Percentiles rank a stretch among this genome's conserved stretches.
These are phyloP conservation scores for Anser brachyrhynchus DNA, from an alignment of 2,113 vertebrate genomes.

Conservation along the genomic window DNA sequence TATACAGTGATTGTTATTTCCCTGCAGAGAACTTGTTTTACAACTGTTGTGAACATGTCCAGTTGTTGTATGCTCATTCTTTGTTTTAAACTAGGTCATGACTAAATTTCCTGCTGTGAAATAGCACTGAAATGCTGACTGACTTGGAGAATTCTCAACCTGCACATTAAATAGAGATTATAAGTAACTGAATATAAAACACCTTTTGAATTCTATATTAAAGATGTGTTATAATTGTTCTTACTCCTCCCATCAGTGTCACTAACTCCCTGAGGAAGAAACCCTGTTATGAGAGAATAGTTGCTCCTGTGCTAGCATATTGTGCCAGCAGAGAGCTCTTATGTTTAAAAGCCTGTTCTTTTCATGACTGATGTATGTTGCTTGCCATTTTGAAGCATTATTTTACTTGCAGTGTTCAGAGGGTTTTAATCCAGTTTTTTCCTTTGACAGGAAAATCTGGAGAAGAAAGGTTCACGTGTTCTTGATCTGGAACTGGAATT, in stretches of 20 bases:
- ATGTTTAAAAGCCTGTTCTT: background rate
- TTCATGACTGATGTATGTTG: background rate
- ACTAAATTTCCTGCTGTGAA: constrained; percentile 46
- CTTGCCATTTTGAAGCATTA: background rate
- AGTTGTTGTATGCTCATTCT: background rate
- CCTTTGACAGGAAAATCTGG: constrained; percentile 88
- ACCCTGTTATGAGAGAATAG: constrained; percentile 28
- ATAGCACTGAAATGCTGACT: constrained; percentile 20
- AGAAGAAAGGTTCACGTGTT: constrained; percentile 89
- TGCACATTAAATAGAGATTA: constrained; percentile 39
- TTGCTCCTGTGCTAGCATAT: background rate
- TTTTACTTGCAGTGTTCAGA: background rate
- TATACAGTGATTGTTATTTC: constrained; percentile 46
- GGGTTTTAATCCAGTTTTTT: background rate
- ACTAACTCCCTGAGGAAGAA: background rate
- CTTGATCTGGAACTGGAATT: constrained; percentile 95
- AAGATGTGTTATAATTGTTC: constrained; percentile 25
- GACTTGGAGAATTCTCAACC: constrained; percentile 24
- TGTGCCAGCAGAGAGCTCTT: constrained; percentile 50
- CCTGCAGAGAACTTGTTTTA: constrained; percentile 35
- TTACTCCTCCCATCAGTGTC: constrained; percentile 45
- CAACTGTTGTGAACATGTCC: background rate
- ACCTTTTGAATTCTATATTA: constrained; percentile 33
- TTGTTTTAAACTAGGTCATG: constrained; percentile 43
- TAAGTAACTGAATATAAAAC: constrained; percentile 51